Percentiles rank a stretch among this genome's conserved stretches.
Evolutionary conservation across 2,888 invertebrate genomes (phyloP).

Genomic region (Thumatha senex): DNA sequence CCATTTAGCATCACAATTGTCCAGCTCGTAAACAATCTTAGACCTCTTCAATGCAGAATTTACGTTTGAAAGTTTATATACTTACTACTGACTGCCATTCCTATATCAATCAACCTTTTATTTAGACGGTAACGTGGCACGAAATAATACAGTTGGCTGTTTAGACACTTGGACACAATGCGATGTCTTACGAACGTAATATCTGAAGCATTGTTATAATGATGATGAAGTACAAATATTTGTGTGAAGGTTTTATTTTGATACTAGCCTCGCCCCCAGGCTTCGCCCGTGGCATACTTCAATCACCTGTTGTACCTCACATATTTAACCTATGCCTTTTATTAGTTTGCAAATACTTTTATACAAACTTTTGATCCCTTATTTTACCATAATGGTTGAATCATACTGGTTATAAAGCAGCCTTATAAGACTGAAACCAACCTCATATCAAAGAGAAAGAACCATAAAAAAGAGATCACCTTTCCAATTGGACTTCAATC

Average conservation of each 20-base stretch:
- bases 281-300: too few species aligned
- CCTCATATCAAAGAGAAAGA: too few species aligned
- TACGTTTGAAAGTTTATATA: conserved; percentile 14
- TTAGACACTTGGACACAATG: conserved; percentile 11
- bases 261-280: background rate
- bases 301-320: too few species aligned
- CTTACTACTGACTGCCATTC: too few species aligned
- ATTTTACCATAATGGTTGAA: too few species aligned
- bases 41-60: conserved; percentile 19
- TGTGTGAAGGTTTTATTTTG: background rate
- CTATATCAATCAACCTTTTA: conserved; percentile 23
- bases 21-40: conserved; percentile 8
- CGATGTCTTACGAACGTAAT: conserved; percentile 16
- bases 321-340: too few species aligned
- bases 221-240: conserved; percentile 1
- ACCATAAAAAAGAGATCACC: too few species aligned
- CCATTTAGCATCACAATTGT: conserved; percentile 7
- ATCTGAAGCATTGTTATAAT: conserved; percentile 14
- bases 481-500: too few species aligned
- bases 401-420: too few species aligned
- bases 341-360: too few species aligned
- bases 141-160: conserved; percentile 24
- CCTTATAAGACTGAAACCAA: too few species aligned
- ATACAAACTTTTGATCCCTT: too few species aligned
- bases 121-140: conserved; percentile 12